These are phyloP conservation scores for Sula dactylatra DNA, from an alignment of 2,113 vertebrate species.

Conservation along the genomic window DNA sequence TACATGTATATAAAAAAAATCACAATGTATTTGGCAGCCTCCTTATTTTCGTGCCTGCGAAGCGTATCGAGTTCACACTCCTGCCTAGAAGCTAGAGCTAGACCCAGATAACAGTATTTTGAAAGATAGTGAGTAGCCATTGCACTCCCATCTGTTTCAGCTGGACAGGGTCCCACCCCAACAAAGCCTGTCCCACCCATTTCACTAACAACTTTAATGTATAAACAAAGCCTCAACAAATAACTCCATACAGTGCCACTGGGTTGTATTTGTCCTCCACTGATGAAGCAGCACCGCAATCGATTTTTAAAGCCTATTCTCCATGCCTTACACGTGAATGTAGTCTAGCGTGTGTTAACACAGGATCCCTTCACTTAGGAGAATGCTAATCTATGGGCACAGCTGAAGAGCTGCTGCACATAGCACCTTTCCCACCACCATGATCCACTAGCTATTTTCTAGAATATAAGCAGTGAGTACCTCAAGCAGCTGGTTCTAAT, in stretches of 20 bases:
- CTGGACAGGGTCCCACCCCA: slow-evolving; percentile 27
- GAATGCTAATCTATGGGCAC: not conserved
- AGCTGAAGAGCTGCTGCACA: not conserved
- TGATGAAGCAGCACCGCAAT: not conserved
- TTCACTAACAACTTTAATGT: not conserved
- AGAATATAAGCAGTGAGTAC: not conserved
- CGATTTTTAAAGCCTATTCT: not conserved
- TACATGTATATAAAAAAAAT: not conserved
- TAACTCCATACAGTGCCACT: not conserved
- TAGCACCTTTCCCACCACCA: not conserved
- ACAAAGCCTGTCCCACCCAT: slow-evolving; percentile 24
- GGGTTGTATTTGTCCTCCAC: not conserved
- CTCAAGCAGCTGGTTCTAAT: not conserved
- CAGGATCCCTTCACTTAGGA: not conserved
- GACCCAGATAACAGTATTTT: slow-evolving; percentile 27
- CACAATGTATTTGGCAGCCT: not conserved
- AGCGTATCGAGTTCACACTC: not conserved
- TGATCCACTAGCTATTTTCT: not conserved
- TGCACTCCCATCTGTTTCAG: slow-evolving; percentile 38
- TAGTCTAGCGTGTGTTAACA: not conserved
- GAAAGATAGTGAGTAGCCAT: not conserved
- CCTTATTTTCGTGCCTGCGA: not conserved
- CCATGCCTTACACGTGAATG: not conserved
- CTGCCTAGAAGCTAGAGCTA: slow-evolving; percentile 1
- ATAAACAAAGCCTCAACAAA: not conserved